Evolutionary conservation across 1,140 invertebrate genomes (phyloP).

Genomic region (Drosophila oshimai): DNA sequence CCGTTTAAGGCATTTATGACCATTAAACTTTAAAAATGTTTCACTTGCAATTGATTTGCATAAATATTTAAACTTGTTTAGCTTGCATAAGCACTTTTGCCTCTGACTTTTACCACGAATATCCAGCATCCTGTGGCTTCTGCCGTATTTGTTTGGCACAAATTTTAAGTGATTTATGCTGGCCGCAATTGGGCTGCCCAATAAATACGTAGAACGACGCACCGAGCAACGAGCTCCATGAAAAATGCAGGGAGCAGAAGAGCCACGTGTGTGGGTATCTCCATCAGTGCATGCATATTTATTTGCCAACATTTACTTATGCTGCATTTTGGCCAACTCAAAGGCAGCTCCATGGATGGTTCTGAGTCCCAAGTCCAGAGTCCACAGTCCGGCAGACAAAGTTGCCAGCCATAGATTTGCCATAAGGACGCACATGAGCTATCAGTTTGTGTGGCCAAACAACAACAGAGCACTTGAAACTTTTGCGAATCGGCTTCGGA

Average conservation of each 20-base stretch:
- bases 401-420: conserved; percentile 50
- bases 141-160: conserved; percentile 73
- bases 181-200: conserved; percentile 64
- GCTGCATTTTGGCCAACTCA: conserved; percentile 68
- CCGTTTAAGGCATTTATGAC: conserved; percentile 24
- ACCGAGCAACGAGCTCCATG: conserved; percentile 48
- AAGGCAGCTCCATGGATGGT: conserved; percentile 55
- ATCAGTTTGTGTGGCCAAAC: conserved; percentile 17
- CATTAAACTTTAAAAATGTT: conserved; percentile 43
- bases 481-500: conserved; percentile 16
- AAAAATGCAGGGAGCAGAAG: conserved; percentile 49
- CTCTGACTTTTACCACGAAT: conserved; percentile 59
- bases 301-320: conserved; percentile 75
- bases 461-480: conserved; percentile 24
- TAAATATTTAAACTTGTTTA: conserved; percentile 47
- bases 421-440: conserved; percentile 47
- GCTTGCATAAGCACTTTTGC: conserved; percentile 17
- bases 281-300: conserved; percentile 56
- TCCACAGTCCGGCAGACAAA: no score
- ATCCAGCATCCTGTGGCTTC: conserved; percentile 65
- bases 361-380: no score
- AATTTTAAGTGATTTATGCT: conserved; percentile 81
- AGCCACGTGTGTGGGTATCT: conserved; percentile 10
- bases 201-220: conserved; percentile 26
- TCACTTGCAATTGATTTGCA: conserved; percentile 57